phyloP scores from a whole-genome alignment of 2,888 invertebrate species.

The Macrophya alboannulata region DNA sequence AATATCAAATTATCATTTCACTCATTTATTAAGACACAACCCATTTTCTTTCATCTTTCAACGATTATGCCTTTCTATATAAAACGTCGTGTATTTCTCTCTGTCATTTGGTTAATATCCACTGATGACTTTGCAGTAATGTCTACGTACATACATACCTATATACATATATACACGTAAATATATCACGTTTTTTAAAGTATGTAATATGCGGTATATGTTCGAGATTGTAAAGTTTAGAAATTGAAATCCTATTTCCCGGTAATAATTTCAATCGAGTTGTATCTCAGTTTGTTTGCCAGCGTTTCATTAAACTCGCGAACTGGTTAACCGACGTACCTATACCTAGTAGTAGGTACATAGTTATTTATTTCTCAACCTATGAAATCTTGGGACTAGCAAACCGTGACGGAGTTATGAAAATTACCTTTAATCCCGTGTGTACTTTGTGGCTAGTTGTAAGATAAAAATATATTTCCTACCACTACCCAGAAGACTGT shows the following conservation, averaged over 20 bases:
- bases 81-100: background rate
- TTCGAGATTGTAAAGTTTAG: background rate
- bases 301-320: background rate
- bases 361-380: conserved; percentile 1
- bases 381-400: conserved; percentile 12
- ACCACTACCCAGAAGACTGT: conserved; percentile 8
- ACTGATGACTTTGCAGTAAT: background rate
- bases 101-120: background rate
- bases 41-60: background rate
- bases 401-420: conserved; percentile 40
- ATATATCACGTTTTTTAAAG: too few relatives aligned
- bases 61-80: background rate
- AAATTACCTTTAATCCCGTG: conserved; percentile 42
- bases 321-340: conserved; percentile 21
- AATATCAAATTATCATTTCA: conserved; percentile 12
- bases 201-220: background rate
- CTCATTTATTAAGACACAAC: background rate
- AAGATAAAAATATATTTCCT: background rate
- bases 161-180: too few relatives aligned
- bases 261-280: conserved; percentile 35
- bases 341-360: too few relatives aligned
- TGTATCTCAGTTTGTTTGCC: conserved; percentile 20
- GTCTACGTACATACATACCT: too few relatives aligned
- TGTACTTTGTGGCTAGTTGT: conserved; percentile 26
- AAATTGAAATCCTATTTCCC: conserved; percentile 38